Evolutionary conservation across 2,888 invertebrate species (phyloP).

Genomic region (Melikaiella ostensackeni): DNA sequence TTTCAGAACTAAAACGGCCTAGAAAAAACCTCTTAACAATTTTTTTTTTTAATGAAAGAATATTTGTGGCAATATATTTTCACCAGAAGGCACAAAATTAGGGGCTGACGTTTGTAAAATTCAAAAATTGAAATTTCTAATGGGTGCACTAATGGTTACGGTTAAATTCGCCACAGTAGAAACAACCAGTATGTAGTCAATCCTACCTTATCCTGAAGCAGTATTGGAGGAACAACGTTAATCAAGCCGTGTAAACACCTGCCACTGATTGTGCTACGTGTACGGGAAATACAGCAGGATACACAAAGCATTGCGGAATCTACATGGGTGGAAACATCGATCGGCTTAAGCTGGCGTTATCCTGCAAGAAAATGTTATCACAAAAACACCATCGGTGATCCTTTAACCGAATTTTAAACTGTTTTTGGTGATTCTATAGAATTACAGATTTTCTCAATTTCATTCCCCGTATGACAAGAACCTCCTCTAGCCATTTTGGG

Average conservation of each 20-base stretch:
- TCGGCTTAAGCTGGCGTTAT: conserved; percentile 62
- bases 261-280: conserved; percentile 64
- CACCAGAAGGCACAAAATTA: too few species aligned
- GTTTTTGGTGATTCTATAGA: too few species aligned
- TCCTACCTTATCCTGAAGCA: conserved; percentile 44
- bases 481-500: too few species aligned
- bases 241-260: conserved; percentile 72
- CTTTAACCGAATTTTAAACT: conserved; percentile 5
- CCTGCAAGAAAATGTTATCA: conserved; percentile 58
- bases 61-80: too few species aligned
- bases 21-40: too few species aligned
- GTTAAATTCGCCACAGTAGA: conserved; percentile 39
- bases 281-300: conserved; percentile 60
- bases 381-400: conserved; percentile 53
- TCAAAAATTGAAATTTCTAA: too few species aligned
- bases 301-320: conserved; percentile 59
- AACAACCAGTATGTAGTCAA: conserved; percentile 45
- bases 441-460: too few species aligned
- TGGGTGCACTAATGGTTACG: conserved; percentile 1
- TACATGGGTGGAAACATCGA: conserved; percentile 64
- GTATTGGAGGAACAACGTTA: conserved; percentile 64
- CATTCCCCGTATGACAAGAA: too few species aligned
- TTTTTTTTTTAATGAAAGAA: too few species aligned
- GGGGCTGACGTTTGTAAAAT: too few species aligned
- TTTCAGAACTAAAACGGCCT: too few species aligned